A percentile compares a stretch with the other conserved stretches of the same genome.
These are phyloP conservation scores for Prenolepis imparis DNA, from an alignment of 2,888 invertebrate genomes.

Conservation along the genomic window DNA sequence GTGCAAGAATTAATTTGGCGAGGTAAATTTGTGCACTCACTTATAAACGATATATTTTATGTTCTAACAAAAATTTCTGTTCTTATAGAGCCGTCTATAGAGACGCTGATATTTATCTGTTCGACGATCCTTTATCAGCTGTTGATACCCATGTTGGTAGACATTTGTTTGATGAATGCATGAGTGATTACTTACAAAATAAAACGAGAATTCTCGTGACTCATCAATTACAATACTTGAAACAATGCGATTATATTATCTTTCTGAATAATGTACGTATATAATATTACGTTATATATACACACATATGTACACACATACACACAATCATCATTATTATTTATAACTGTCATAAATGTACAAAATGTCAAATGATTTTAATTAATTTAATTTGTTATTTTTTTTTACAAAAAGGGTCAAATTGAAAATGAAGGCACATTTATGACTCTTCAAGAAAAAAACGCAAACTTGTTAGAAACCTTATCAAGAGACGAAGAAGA, in stretches of 20 bases:
- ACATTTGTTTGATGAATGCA: slow-evolving; percentile 92
- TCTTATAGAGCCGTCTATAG: slow-evolving; percentile 90
- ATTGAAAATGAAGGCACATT: slow-evolving; percentile 88
- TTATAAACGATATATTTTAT: neutral
- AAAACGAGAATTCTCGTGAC: slow-evolving; percentile 93
- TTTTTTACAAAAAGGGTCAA: slow-evolving; percentile 88
- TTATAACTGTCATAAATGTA: slow-evolving; percentile 8
- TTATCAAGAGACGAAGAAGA: slow-evolving; percentile 80
- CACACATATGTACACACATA: neutral
- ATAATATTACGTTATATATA: slow-evolving; percentile 70
- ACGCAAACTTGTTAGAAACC: slow-evolving; percentile 87
- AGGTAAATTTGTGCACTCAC: slow-evolving; percentile 83
- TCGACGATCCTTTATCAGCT: slow-evolving; percentile 94
- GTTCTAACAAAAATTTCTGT: neutral
- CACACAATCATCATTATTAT: neutral
- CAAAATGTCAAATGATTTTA: neutral
- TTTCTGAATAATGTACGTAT: slow-evolving; percentile 90
- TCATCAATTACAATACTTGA: slow-evolving; percentile 93
- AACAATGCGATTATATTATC: slow-evolving; percentile 89
- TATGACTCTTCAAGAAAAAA: slow-evolving; percentile 87
- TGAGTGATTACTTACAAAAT: slow-evolving; percentile 89
- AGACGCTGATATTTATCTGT: slow-evolving; percentile 91
- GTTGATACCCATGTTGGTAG: slow-evolving; percentile 93
- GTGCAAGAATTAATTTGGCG: slow-evolving; percentile 92
- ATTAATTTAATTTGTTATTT: slow-evolving; percentile 14